Base-by-base conservation (phyloP, 2,888 invertebrate genomes). In the Pasiphila rectangulata region DNA sequence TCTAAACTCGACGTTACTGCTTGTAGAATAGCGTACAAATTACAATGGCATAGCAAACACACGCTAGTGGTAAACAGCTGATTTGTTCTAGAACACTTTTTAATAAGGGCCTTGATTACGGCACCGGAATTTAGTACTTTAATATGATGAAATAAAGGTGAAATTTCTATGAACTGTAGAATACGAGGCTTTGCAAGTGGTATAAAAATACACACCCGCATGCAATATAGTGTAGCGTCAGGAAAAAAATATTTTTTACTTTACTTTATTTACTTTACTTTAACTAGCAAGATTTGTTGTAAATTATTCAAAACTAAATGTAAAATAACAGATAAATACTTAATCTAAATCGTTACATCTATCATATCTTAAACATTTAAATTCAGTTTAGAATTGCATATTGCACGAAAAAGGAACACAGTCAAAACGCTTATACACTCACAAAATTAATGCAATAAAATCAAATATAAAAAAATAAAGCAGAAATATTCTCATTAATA, bases 21-120 rank as follows among this genome's bases (percentile, higher is more conserved):
- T 40, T 37, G 32, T 3, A 2, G 57, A 21, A 46, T 54, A 54
- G 16, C 48, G 30, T 40, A 35, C 44, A 58, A 49, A 38, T 0
- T 0, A 0, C 1, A 3, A 0, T 0, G 16, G 5, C 2, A 16
- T 0, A n/a, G 9, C n/a, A 17, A 4, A 30, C 1, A 3, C 12
- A 12, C 2, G 6, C 13, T 7, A 2, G 7, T 30, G 1, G n/a
- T n/a, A n/a, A 30, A 30, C 30, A 30, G 30, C 30, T 17, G 30
- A 30, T 30, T 27, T 12, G 25, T 27, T 29, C 17, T 32, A 17
- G 17, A 32, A 32, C 10, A 27, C 7, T 27, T 27, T 1, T 27
- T 27, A 13, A 32, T 32, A 15, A 9, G 9, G 10, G 3, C 10
- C 9, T 17, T 10, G 17, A 3, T 13, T 4, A 17, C 3, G 9